Evolutionary conservation across 2,797 vertebrate genomes (phyloP), one percentile per base, ranked within the genome.

Genomic region (Pantherophis vulpinus): DNA sequence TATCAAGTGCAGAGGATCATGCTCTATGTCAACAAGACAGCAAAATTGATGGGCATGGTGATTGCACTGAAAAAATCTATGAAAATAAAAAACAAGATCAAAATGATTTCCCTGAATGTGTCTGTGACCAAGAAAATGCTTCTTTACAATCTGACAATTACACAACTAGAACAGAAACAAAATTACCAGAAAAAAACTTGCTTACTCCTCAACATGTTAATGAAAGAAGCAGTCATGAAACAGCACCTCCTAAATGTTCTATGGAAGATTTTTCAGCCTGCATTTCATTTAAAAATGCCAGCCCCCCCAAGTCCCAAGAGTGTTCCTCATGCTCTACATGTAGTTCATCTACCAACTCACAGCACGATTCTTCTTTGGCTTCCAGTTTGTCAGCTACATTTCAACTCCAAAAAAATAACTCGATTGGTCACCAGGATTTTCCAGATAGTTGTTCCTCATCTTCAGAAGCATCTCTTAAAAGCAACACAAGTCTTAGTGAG

Each of bases 201-300:
- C 83, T 91, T 27, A 11, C 83, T 66, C 89, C 93, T 70, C 94
- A 91, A 93, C 94, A 61, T 66, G 94, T 0, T 90, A 93, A 60
- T 87, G 91, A 92, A 87, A 88, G 4, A 32, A 74, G 1, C 55
- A 66, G 0, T 37, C 86, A 93, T 32, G 87, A 95, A 91, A 25
- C 86, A 51, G 10, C 86, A 91, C 12, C 93, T 95, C 56, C 90
- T 2, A 86, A 32, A 20, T 89, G 0, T 63, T 93, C 93, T 91
- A 47, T 23, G 54, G 95, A 93, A 93, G 88, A 86, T 61, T 1
- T 54, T 91, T 37, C 92, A 42, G 29, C 5, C 32, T 87, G 91
- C 25, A 83, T 11, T 88, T n/a, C 51, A 1, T 94, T 96, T 94
- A 95, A 96, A 92, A 96, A 94, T 90, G 95, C 88, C 14, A 51